Percentiles rank a stretch among this genome's conserved stretches.
These are phyloP conservation scores for Hydrocynus forskahlii DNA, from an alignment of 2,797 vertebrate genomes.

Conservation along the genomic window DNA sequence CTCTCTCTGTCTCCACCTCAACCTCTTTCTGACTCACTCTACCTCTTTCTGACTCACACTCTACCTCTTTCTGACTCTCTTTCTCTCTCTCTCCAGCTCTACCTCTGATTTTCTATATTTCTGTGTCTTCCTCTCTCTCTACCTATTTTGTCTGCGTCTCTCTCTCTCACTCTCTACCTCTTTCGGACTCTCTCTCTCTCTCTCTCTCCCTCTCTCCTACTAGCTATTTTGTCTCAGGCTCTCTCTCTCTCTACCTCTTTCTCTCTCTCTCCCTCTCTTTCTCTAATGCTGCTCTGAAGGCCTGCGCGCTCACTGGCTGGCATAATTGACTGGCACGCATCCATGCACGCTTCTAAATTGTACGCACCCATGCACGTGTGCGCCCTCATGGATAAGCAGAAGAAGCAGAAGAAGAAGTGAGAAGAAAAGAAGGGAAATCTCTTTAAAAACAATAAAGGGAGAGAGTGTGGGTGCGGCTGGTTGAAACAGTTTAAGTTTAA, in stretches of 20 bases:
- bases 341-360: neutral
- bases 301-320: conserved; percentile 31
- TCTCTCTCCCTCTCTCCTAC: conserved; percentile 66
- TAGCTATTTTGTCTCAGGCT: conserved; percentile 79
- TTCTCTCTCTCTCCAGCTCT: no score
- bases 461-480: conserved; percentile 54
- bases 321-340: conserved; percentile 51
- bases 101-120: neutral
- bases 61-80: no score
- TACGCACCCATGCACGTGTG: conserved; percentile 46
- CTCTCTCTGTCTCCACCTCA: no score
- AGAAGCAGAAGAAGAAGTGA: conserved; percentile 61
- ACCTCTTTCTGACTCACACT: no score
- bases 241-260: no score
- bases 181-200: neutral
- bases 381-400: conserved; percentile 11
- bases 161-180: no score
- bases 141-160: conserved; percentile 77
- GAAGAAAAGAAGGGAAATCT: conserved; percentile 38
- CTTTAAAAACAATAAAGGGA: conserved; percentile 57
- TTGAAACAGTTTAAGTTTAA: conserved; percentile 78
- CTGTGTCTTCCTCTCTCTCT: conserved; percentile 65
- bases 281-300: conserved; percentile 69
- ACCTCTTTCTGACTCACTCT: no score
- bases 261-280: no score